Evolutionary conservation across 2,797 vertebrate species (phyloP), one percentile per base, ranked within the genome.

Genomic region (Champsocephalus esox): DNA sequence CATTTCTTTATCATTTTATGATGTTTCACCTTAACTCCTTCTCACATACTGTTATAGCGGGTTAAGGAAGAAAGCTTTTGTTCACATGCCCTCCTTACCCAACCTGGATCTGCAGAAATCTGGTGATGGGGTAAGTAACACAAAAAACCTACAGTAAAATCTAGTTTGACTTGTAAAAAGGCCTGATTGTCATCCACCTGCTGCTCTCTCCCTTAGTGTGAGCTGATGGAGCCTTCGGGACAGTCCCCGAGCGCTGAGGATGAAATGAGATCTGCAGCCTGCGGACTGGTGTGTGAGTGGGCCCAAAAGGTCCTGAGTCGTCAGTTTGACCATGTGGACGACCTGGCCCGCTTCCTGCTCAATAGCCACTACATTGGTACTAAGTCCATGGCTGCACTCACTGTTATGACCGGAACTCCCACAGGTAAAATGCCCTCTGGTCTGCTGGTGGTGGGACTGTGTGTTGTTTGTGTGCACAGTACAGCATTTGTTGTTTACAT

Each of bases 41-140:
- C 78, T 92, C 92, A 99, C 97, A 88, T 99, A 99, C 94, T 99
- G 98, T 95, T 99, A 99, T 90, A 99, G 98, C 84, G 98, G 98
- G 87, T 95, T 99, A 86, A 97, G 98, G 91, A 99, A 99, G 94
- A 99, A 99, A 93, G 98, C 98, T 77, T 97, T 99, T 82, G 98
- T 99, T 89, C 98, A 99, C 91, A 99, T 99, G 98, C 98, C 98
- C 51, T 98, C 97, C 79, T 94, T 99, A 87, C 98, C 98, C 84
- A 98, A 97, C 91, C 94, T 99, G 92, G 98, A 99, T 91, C 96
- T 99, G 81, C 98, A 99, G 91, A 99, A 99, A 90, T 96, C 96
- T 85, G 97, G 96, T 80, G 98, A 99, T 88, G 98, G 97, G 95
- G 98, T 99, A 94, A 88, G 94, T 87, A 38, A 32, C 8, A 5